Evolutionary conservation across 92 coral and sea anemone genomes (phyloP).

Genomic region (Palythoa grandis): DNA sequence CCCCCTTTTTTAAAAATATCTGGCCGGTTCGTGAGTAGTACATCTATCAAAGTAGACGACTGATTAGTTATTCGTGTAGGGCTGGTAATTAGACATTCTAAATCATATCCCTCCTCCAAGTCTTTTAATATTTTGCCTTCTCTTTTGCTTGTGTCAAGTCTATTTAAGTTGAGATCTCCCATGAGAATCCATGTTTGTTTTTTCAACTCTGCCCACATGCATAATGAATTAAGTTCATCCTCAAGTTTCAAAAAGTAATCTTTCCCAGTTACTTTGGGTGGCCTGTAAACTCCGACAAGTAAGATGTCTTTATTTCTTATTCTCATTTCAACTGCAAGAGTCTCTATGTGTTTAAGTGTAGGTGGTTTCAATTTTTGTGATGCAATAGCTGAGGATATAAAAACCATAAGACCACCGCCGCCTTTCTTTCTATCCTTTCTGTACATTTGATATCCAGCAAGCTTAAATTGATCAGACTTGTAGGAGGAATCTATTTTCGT

Average conservation of each 20-base stretch:
- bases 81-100: not conserved
- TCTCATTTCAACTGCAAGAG: no score
- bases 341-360: no score
- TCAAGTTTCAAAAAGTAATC: not conserved
- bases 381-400: no score
- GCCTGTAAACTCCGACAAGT: no score
- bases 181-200: constrained; percentile 45
- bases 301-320: no score
- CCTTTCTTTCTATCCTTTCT: not conserved
- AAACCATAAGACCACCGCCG: no score
- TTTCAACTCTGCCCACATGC: constrained; percentile 35
- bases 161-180: constrained; percentile 43
- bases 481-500: not conserved
- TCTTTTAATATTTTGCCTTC: constrained; percentile 39
- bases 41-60: constrained; percentile 40
- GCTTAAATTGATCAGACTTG: not conserved
- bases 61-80: constrained; percentile 30
- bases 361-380: no score
- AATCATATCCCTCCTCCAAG: constrained; percentile 25
- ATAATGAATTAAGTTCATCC: constrained; percentile 28
- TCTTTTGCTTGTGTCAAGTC: constrained; percentile 49
- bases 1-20: constrained; percentile 32
- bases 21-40: constrained; percentile 43
- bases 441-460: not conserved
- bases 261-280: not conserved